Conservation (phyloP, 2,888 invertebrate genomes). For the Pandemis cinnamomeana region DNA sequence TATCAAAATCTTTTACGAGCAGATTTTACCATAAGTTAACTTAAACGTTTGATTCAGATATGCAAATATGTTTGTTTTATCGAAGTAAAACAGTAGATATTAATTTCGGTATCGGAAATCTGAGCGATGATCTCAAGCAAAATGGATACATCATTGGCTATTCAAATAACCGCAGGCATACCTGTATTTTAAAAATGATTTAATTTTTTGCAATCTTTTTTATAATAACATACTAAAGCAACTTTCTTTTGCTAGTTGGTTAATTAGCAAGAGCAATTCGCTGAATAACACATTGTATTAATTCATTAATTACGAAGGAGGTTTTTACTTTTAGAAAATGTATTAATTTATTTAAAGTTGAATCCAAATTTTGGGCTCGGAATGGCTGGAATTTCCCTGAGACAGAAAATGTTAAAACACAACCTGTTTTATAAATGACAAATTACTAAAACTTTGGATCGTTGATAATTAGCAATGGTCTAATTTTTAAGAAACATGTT, state of each 20-base stretch:
- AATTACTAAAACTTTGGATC: conserved; percentile 26
- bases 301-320: background rate
- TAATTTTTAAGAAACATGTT: background rate
- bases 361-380: background rate
- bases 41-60: conserved; percentile 67
- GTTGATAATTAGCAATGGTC: conserved; percentile 3
- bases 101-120: conserved; percentile 76
- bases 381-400: conserved; percentile 30
- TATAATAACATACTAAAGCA: background rate
- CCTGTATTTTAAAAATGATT: background rate
- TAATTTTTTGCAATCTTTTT: conserved; percentile 14
- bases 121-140: conserved; percentile 67
- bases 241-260: conserved; percentile 1
- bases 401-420: conserved; percentile 13
- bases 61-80: conserved; percentile 82
- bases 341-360: conserved; percentile 24
- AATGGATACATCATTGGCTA: conserved; percentile 79
- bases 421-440: background rate
- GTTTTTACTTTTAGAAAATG: background rate
- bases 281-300: background rate
- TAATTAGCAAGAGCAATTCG: background rate
- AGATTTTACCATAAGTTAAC: conserved; percentile 54
- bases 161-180: conserved; percentile 73
- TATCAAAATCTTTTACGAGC: conserved; percentile 59
- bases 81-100: conserved; percentile 67